Percentiles rank a stretch among this genome's conserved stretches.
Evolutionary conservation across 1,140 invertebrate genomes (phyloP).

Genomic region (Musca domestica): DNA sequence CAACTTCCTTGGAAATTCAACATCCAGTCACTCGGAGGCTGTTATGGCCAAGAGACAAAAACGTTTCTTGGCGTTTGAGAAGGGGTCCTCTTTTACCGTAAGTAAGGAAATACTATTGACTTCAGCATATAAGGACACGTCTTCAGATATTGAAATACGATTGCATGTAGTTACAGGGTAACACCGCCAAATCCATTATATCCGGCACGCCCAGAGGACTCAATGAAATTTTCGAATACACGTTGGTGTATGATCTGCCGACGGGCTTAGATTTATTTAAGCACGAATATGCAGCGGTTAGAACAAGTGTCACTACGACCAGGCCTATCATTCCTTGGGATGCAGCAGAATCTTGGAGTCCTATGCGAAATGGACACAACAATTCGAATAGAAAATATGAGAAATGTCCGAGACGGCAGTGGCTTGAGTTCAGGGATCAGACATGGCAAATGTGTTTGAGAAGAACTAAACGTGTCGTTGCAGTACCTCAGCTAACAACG

Average conservation of each 20-base stretch:
- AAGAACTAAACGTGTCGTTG: not conserved
- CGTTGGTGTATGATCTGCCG: not conserved
- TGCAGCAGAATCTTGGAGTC: no score
- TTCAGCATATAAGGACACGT: not conserved
- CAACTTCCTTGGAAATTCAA: no score
- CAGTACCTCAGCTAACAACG: not conserved
- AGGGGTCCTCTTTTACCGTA: not conserved
- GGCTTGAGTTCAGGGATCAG: not conserved
- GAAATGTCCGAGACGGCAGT: not conserved
- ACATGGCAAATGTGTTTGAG: not conserved
- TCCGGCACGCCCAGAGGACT: not conserved
- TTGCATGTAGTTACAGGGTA: not conserved
- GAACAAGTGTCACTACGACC: not conserved
- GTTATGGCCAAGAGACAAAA: not conserved
- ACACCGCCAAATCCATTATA: constrained; percentile 7
- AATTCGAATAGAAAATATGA: no score
- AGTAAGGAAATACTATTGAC: not conserved
- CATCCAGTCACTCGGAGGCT: not conserved
- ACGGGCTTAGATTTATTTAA: not conserved
- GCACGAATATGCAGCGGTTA: not conserved
- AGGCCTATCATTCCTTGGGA: not conserved
- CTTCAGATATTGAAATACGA: not conserved
- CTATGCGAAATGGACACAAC: no score
- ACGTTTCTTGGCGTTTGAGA: constrained; percentile 3
- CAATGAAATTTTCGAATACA: not conserved